These are phyloP conservation scores for Tiphia femorata DNA, from an alignment of 2,888 invertebrate genomes.

Conservation along the genomic window DNA sequence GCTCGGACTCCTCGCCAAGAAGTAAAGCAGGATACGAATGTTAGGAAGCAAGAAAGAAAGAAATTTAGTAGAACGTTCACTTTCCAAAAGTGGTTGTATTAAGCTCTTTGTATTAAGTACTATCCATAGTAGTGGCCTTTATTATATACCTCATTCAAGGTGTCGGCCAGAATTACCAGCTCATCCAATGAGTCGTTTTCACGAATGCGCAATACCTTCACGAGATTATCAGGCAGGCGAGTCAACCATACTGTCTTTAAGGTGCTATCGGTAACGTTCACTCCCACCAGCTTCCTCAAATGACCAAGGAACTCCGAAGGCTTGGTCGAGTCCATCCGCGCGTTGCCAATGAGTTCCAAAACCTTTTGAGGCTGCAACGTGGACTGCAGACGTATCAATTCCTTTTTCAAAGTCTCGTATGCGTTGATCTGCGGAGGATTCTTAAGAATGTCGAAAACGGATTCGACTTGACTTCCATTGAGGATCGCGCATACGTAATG, in stretches of 20 bases:
- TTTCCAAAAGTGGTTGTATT: no score
- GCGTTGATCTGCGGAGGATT: background rate
- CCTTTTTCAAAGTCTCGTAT: background rate
- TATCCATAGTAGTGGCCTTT: no score
- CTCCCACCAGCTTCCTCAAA: no score
- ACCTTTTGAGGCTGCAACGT: background rate
- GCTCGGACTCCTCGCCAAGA: no score
- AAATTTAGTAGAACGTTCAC: no score
- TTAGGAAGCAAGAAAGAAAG: no score
- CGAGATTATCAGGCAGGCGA: background rate
- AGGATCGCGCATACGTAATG: background rate
- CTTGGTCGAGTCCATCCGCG: background rate
- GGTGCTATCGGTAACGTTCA: background rate
- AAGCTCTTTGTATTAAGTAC: no score
- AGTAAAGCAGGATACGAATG: no score
- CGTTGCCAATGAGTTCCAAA: background rate
- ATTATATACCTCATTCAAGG: background rate
- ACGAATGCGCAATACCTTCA: background rate
- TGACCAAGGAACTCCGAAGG: background rate
- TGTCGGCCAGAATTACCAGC: background rate
- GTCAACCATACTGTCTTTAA: background rate
- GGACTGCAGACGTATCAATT: background rate
- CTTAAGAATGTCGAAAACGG: background rate
- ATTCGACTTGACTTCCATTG: background rate
- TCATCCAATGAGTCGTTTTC: background rate